These are phyloP conservation scores for Aphis gossypii DNA, from an alignment of 1,140 invertebrate genomes.

Conservation along the genomic window DNA sequence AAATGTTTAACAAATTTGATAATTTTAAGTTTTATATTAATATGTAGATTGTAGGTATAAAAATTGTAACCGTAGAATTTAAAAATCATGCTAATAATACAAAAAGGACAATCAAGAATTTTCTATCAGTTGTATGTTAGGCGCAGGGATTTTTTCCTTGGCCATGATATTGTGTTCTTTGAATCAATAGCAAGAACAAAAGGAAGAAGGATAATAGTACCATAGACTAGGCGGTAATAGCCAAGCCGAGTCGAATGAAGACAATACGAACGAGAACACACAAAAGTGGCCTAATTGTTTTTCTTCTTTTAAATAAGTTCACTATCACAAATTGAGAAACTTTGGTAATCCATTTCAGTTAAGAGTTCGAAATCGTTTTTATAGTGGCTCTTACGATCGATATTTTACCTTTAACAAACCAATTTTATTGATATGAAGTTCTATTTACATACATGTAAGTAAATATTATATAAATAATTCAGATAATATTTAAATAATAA, in stretches of 20 bases:
- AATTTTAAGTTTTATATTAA: background rate
- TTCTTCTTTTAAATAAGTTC: constrained; percentile 50
- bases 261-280: background rate
- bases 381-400: background rate
- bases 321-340: constrained; percentile 47
- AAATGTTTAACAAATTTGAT: background rate
- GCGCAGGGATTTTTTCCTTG: background rate
- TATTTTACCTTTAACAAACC: background rate
- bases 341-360: constrained; percentile 41
- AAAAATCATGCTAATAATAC: background rate
- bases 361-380: background rate
- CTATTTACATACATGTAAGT: background rate
- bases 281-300: constrained; percentile 53
- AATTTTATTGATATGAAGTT: background rate
- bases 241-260: background rate
- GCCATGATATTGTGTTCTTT: background rate
- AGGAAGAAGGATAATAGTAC: constrained; percentile 17
- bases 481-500: background rate
- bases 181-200: constrained; percentile 27
- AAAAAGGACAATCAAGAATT: background rate
- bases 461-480: background rate
- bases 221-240: constrained; percentile 1
- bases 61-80: background rate
- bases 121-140: background rate
- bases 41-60: background rate